Evolutionary conservation across 2,797 vertebrate genomes (phyloP), one percentile per base, ranked within the genome.

Genomic region (Fistularia tabacaria): DNA sequence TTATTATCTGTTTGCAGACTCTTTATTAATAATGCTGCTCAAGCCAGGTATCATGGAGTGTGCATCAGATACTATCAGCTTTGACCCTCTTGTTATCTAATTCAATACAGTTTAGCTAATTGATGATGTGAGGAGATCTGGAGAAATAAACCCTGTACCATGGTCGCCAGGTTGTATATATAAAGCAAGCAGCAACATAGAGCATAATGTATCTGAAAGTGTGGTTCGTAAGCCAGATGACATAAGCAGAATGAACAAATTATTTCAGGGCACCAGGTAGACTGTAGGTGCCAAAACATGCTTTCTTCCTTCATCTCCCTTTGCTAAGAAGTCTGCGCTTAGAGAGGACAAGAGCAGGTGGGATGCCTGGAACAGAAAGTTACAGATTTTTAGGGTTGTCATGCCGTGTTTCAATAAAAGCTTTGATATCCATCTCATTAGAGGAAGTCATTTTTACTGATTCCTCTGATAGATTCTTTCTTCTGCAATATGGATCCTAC

Each of bases 21-120:
- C 50, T 67, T 69, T 52, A 61, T 69, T 67, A 77, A 76, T 76
- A 72, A 67, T 58, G 49, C 66, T 70, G 7, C 70, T 69, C 69
- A 44, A 54, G 36, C 54, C 51, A 37, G 11, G 6, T 38, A 69
- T 83, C 73, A 85, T 71, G 61, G 69, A 71, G 61, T 63, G 54
- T 49, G 50, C 71, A 66, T 73, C 64, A 74, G 57, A 79, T 62
- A 36, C 49, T 49, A 63, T 49, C 71, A 64, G 73, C 63, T 56
- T 54, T 74, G 76, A 75, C 76, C 71, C 69, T 78, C 66, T 71
- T 73, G 75, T 77, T 67, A 60, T 77, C 74, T 66, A 56, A 77
- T 73, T 82, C 51, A 51, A 55, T 66, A 43, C 59, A 53, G 71
- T 59, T 72, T 69, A 57, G 64, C 68, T 80, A 77, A 80, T 83